Evolutionary conservation across 2,113 vertebrate species (phyloP).

Genomic region (Spea bombifrons): DNA sequence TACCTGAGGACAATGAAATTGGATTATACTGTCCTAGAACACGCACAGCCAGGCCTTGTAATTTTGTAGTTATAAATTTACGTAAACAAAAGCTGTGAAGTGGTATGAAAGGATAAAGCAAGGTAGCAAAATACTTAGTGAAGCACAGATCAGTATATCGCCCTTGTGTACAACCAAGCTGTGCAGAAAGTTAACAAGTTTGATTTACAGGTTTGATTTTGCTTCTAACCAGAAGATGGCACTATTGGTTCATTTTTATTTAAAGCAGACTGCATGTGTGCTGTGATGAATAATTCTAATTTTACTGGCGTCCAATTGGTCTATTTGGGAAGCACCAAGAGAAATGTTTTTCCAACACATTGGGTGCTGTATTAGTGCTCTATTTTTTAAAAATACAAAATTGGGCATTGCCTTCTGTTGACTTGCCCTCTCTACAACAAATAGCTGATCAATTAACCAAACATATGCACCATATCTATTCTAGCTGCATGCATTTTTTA

Average conservation of each 20-base stretch:
- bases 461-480: conserved; percentile 17
- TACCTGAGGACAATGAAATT: no score
- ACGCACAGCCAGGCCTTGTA: no score
- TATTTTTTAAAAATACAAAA: conserved; percentile 26
- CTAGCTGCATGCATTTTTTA: conserved; percentile 53
- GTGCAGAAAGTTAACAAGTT: not conserved
- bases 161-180: not conserved
- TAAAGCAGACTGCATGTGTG: no score
- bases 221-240: conserved; percentile 57
- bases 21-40: no score
- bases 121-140: not conserved
- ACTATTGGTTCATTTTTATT: conserved; percentile 51
- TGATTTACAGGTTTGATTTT: no score
- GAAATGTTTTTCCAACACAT: not conserved
- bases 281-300: no score
- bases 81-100: no score
- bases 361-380: not conserved
- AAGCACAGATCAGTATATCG: not conserved
- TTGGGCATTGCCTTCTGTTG: conserved; percentile 43
- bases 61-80: no score
- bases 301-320: no score
- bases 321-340: not conserved
- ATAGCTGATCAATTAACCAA: conserved; percentile 53
- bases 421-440: conserved; percentile 44
- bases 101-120: not conserved